A percentile compares a stretch with the other conserved stretches of the same genome.
Conservation (phyloP, 2,888 invertebrate species). For the Rutpela maculata region DNA sequence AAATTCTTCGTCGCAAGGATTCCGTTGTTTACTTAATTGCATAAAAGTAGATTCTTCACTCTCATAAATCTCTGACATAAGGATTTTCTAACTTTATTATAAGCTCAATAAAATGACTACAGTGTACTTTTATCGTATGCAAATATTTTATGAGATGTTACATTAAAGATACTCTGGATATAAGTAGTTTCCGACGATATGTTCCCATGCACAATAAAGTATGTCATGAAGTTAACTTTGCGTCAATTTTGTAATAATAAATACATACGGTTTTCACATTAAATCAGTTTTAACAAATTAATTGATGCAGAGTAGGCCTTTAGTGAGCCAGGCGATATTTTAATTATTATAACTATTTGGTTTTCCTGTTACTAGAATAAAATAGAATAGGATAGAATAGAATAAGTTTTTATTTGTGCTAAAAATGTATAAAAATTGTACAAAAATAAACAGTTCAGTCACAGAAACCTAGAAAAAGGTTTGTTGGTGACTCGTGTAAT, state of each 20-base stretch:
- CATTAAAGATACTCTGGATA: neutral
- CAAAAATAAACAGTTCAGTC: too few relatives aligned
- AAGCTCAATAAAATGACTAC: neutral
- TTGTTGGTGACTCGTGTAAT: too few relatives aligned
- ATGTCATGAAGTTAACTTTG: neutral
- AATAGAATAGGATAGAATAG: too few relatives aligned
- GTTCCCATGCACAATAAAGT: neutral
- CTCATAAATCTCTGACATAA: neutral
- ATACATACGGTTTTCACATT: too few relatives aligned
- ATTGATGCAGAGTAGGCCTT: too few relatives aligned
- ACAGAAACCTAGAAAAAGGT: too few relatives aligned
- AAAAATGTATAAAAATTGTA: too few relatives aligned
- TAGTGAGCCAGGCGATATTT: too few relatives aligned
- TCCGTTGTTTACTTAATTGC: slow-evolving; percentile 12
- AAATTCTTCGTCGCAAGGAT: neutral
- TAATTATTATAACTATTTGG: too few relatives aligned
- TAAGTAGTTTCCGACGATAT: neutral
- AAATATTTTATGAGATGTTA: slow-evolving; percentile 2
- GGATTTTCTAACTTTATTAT: slow-evolving; percentile 3
- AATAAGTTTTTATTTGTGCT: too few relatives aligned
- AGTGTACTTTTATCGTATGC: slow-evolving; percentile 7
- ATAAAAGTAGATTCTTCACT: neutral
- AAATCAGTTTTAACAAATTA: too few relatives aligned
- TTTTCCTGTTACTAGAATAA: too few relatives aligned
- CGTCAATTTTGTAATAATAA: neutral